These are phyloP conservation scores for Colossoma macropomum DNA, from an alignment of 2,113 vertebrate species.

Conservation along the genomic window DNA sequence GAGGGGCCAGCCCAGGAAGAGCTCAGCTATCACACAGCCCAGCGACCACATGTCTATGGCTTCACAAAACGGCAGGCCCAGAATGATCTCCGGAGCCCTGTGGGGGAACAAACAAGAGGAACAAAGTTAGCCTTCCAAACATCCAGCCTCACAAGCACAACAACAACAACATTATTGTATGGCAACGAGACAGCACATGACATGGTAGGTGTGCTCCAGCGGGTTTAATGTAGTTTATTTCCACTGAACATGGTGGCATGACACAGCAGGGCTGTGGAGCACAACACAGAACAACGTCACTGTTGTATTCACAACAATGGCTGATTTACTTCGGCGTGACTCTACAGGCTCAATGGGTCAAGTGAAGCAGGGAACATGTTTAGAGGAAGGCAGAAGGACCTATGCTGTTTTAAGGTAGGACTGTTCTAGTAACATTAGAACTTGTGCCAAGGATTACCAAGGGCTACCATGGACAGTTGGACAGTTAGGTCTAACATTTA, in stretches of 20 bases:
- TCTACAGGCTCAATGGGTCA: not conserved
- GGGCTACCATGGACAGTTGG: constrained; percentile 58
- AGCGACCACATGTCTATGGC: constrained; percentile 99
- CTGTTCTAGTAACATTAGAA: not conserved
- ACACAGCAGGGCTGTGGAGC: not conserved
- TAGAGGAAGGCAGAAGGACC: not conserved
- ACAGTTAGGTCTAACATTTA: constrained; percentile 13
- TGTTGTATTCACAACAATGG: not conserved
- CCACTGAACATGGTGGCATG: not conserved
- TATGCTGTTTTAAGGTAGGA: not conserved
- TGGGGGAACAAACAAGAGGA: constrained; percentile 45
- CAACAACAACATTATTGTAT: not conserved
- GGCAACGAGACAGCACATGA: not conserved
- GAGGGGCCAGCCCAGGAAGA: constrained; percentile 98
- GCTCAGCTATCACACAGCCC: constrained; percentile 98
- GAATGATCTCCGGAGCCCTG: constrained; percentile 99
- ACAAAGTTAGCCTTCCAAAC: not conserved
- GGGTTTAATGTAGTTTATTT: not conserved
- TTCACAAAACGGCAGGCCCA: constrained; percentile 99
- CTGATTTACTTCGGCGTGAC: not conserved
- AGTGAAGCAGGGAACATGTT: not conserved
- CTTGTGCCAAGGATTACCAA: constrained; percentile 50
- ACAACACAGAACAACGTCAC: not conserved
- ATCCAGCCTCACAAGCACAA: not conserved
- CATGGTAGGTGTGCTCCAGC: not conserved